Base-by-base conservation (phyloP, 2,113 vertebrate species). In the Scolopax mira region DNA sequence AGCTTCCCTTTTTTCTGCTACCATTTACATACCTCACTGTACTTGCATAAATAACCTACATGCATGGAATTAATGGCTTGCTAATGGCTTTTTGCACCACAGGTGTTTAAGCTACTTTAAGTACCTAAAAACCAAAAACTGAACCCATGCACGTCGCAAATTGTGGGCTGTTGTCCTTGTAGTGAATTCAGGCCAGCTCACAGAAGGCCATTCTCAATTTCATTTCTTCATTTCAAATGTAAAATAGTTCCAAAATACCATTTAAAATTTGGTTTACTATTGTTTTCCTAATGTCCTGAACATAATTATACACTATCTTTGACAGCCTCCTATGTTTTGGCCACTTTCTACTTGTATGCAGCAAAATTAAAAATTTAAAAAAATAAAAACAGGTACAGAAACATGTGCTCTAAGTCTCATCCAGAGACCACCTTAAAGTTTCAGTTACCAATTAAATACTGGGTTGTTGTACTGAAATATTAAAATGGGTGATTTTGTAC, bases 131-230 rank as follows among this genome's bases (percentile, higher is more conserved):
- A 65, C 24, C 49, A 54, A 54, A 54, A 35, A 17, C 10, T 44
- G 16, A 77, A 80, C 14, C 2, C 14, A n/a, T 18, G 27, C 0
- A 0, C 14, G 33, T 27, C 1, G 1, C 12, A 83, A 73, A 66
- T 0, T 41, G 3, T 57, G 8, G 9, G 7, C 33, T 6, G 2
- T 9, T 21, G 4, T 39, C 7, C 24, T 66, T 22, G 4, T 25
- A 25, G 24, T 51, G 33, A 37, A 19, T 33, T 67, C 51, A n/a
- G 18, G 7, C 4, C 30, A 57, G 24, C 2, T 69, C 12, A 31
- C 8, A n/a, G 31, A 69, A 87, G 15, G 48, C 6, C 3, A 17
- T 58, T 82, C 7, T 44, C 25, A 41, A 58, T 9, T 30, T 77
- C 2, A 19, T 87, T 48, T 75, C 3, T 82, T 46, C 3, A 30